These are phyloP conservation scores for Meiosimyza decipiens DNA, from an alignment of 2,888 invertebrate species.

Conservation along the genomic window DNA sequence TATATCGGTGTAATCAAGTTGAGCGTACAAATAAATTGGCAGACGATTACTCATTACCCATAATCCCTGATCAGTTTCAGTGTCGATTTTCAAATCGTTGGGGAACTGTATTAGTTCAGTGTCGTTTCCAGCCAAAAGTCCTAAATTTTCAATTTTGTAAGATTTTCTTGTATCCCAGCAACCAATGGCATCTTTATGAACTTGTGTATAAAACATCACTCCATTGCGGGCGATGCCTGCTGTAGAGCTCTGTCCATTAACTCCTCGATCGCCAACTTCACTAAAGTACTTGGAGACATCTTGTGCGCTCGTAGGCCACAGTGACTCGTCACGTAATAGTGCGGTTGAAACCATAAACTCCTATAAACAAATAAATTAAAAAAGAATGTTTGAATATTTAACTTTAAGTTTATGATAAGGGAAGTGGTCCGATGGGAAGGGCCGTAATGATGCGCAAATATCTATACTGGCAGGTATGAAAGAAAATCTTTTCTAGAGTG, in stretches of 20 bases:
- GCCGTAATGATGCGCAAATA: no score
- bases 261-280: slow-evolving; percentile 69
- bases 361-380: slow-evolving; percentile 44
- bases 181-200: slow-evolving; percentile 79
- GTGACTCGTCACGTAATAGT: slow-evolving; percentile 72
- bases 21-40: slow-evolving; percentile 78
- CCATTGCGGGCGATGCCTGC: slow-evolving; percentile 76
- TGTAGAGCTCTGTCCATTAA: slow-evolving; percentile 74
- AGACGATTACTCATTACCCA: slow-evolving; percentile 83
- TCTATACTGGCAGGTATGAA: no score
- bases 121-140: slow-evolving; percentile 51
- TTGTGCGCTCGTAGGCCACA: slow-evolving; percentile 62
- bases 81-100: slow-evolving; percentile 83
- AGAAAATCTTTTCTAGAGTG: no score
- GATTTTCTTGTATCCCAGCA: slow-evolving; percentile 84
- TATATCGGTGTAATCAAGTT: slow-evolving; percentile 73
- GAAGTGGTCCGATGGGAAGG: background rate
- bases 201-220: slow-evolving; percentile 83
- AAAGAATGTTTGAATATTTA: background rate
- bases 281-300: slow-evolving; percentile 58
- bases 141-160: slow-evolving; percentile 73
- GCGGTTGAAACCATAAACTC: slow-evolving; percentile 80
- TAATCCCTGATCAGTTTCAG: slow-evolving; percentile 73
- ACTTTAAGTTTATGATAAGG: background rate
- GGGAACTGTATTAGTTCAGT: slow-evolving; percentile 76